These are phyloP conservation scores for Strigamia transsilvanica DNA, from an alignment of 2,888 invertebrate genomes.

Conservation along the genomic window DNA sequence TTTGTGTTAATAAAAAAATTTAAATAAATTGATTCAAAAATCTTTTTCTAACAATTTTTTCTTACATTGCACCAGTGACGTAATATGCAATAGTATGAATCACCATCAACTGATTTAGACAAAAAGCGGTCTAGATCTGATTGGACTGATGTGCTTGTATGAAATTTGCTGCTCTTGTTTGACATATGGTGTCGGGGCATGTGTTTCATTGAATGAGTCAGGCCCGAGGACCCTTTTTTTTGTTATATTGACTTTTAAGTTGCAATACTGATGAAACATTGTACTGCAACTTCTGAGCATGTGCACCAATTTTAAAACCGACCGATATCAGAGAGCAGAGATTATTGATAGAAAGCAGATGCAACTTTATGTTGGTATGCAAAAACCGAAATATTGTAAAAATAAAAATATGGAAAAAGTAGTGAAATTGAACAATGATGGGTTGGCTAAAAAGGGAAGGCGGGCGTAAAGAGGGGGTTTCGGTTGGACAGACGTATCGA, in stretches of 20 bases:
- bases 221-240: background rate
- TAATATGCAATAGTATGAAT: conserved; percentile 16
- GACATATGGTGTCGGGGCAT: conserved; percentile 46
- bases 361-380: background rate
- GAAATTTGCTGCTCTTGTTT: conserved; percentile 45
- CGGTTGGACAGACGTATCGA: conserved; percentile 38
- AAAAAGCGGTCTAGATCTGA: conserved; percentile 29
- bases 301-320: background rate
- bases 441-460: conserved; percentile 7
- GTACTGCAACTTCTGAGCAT: conserved; percentile 10
- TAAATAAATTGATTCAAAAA: background rate
- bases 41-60: background rate
- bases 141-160: conserved; percentile 27
- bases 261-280: conserved; percentile 12
- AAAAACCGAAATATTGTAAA: background rate
- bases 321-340: background rate
- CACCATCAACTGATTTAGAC: conserved; percentile 44
- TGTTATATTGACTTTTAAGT: background rate
- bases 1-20: too few relatives aligned
- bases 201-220: conserved; percentile 42
- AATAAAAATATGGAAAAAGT: background rate
- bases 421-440: conserved; percentile 11
- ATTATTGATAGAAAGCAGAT: background rate
- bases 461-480: background rate
- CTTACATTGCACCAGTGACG: background rate